Percentiles rank a stretch among this genome's conserved stretches.
Evolutionary conservation across 2,113 vertebrate genomes (phyloP).

Genomic region (Bujurquina vittata): DNA sequence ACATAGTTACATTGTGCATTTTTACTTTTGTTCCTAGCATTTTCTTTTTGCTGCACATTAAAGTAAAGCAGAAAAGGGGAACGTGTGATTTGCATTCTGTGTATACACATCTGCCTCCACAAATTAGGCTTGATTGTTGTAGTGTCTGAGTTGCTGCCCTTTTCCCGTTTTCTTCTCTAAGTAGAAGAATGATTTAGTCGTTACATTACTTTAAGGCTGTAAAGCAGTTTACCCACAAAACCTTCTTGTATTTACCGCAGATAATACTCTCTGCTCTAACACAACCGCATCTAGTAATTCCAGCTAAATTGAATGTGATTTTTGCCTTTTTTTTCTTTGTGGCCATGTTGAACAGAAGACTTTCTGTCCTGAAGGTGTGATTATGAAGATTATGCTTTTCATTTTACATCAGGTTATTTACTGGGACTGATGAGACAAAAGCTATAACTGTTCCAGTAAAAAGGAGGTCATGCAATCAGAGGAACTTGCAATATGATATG

Average conservation of each 20-base stretch:
- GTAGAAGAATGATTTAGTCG: neutral
- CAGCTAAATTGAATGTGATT: neutral
- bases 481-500: neutral
- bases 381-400: neutral
- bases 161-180: neutral
- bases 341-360: no score
- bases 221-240: neutral
- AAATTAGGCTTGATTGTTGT: neutral
- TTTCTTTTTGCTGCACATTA: neutral
- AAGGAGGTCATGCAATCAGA: neutral
- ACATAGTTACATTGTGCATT: neutral
- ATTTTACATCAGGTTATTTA: neutral
- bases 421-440: neutral
- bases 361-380: neutral
- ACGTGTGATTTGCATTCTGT: neutral
- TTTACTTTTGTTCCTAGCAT: neutral
- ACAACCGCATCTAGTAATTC: neutral
- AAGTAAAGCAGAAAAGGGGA: neutral
- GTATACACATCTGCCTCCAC: neutral
- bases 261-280: neutral
- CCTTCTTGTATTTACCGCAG: neutral
- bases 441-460: neutral
- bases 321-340: neutral
- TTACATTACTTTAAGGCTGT: neutral
- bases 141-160: neutral